Percentiles rank a stretch among this genome's conserved stretches.
These are phyloP conservation scores for Ivindomyrus marchei DNA, from an alignment of 2,113 vertebrate species.

Conservation along the genomic window DNA sequence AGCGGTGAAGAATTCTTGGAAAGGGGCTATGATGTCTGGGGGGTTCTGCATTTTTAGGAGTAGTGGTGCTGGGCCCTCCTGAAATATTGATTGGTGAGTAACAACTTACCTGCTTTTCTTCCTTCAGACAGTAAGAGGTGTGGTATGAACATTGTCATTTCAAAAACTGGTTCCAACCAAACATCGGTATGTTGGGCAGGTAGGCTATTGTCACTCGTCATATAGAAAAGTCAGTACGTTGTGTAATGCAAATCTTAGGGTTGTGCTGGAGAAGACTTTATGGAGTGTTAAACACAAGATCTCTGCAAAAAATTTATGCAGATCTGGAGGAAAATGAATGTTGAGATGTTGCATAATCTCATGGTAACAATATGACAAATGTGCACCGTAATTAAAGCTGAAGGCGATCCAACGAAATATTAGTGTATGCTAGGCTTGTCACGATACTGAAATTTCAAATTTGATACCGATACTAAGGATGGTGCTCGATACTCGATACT, in stretches of 20 bases:
- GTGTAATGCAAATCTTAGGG: too few species aligned
- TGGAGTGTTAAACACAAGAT: too few species aligned
- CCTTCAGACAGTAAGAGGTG: not conserved
- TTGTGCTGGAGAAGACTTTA: too few species aligned
- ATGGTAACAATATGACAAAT: not conserved
- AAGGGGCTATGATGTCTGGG: conserved; percentile 62
- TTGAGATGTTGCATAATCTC: not conserved
- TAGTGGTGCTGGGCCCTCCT: conserved; percentile 66
- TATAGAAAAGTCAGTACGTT: not conserved
- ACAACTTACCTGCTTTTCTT: not conserved
- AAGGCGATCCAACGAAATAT: not conserved
- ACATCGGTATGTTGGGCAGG: not conserved
- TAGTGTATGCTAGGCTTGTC: too few species aligned
- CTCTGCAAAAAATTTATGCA: too few species aligned
- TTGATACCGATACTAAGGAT: too few species aligned
- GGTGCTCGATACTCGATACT: too few species aligned
- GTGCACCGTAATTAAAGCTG: not conserved
- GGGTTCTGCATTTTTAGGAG: conserved; percentile 66
- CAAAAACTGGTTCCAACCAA: not conserved
- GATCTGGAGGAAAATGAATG: too few species aligned
- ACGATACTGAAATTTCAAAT: too few species aligned
- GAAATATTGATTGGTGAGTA: conserved; percentile 74
- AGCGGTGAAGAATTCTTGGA: conserved; percentile 59
- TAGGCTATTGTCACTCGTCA: not conserved
- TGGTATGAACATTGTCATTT: not conserved